Percentiles rank a stretch among this genome's conserved stretches.
phyloP scores from a whole-genome alignment of 2,888 invertebrate species.

The Agrotis exclamationis region DNA sequence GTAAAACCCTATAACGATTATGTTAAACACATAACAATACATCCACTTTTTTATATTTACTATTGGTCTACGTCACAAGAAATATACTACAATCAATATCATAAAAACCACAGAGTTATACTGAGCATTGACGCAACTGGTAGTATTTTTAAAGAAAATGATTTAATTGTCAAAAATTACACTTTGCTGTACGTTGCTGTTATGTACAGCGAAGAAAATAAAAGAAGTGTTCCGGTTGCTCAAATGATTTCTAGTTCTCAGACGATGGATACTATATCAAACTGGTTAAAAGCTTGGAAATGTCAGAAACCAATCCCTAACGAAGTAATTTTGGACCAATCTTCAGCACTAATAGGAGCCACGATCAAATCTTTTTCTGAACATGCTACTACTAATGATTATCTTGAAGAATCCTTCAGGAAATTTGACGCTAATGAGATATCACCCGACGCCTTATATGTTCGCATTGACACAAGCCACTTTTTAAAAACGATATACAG shows the following conservation, averaged over 20 bases:
- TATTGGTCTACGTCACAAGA: conserved; percentile 35
- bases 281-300: conserved; percentile 22
- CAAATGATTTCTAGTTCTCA: conserved; percentile 34
- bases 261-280: conserved; percentile 23
- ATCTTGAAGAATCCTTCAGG: conserved; percentile 30
- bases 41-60: conserved; percentile 28
- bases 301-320: conserved; percentile 26
- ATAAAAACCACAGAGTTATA: conserved; percentile 34
- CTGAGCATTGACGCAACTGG: conserved; percentile 39
- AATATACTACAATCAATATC: conserved; percentile 17
- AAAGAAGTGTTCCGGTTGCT: conserved; percentile 37
- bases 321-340: conserved; percentile 35
- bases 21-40: conserved; percentile 27
- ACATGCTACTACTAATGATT: conserved; percentile 26
- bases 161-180: conserved; percentile 32
- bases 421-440: conserved; percentile 25
- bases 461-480: conserved; percentile 5
- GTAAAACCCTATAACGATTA: conserved; percentile 25
- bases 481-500: too few relatives aligned
- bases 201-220: conserved; percentile 32
- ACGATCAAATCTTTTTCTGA: conserved; percentile 18
- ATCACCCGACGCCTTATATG: conserved; percentile 18
- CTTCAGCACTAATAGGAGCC: conserved; percentile 37
- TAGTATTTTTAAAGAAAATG: conserved; percentile 37
- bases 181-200: conserved; percentile 31